Conservation (phyloP, 2,888 invertebrate species). For the Tetragonula carbonaria region DNA sequence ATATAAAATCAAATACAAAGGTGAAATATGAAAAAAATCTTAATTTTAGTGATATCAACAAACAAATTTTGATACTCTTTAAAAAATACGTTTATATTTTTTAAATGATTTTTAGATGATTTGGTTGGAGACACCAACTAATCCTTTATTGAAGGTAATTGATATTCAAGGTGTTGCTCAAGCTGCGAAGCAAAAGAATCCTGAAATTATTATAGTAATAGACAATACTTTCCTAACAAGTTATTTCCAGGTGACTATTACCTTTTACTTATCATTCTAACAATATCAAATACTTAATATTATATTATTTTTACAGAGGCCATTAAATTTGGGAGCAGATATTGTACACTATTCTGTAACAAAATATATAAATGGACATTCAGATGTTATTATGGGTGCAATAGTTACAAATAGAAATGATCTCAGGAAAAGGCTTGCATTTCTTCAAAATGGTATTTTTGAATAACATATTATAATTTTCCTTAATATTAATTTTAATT, state of each 20-base stretch:
- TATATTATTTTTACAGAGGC: slow-evolving; percentile 86
- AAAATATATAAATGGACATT: slow-evolving; percentile 99
- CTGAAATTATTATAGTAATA: slow-evolving; percentile 90
- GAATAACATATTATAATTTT: neutral
- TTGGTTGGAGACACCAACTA: slow-evolving; percentile 99
- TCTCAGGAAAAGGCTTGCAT: slow-evolving; percentile 90
- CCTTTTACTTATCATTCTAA: slow-evolving; percentile 9
- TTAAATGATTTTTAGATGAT: slow-evolving; percentile 90
- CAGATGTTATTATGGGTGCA: slow-evolving; percentile 98
- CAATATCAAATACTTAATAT: neutral
- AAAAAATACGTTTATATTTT: neutral
- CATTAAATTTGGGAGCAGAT: slow-evolving; percentile 96
- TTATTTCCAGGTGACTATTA: slow-evolving; percentile 88
- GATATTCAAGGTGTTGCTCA: slow-evolving; percentile 91
- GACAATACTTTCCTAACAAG: slow-evolving; percentile 98
- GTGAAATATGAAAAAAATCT: slow-evolving; percentile 83
- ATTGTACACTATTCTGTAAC: slow-evolving; percentile 96
- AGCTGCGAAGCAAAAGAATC: slow-evolving; percentile 85
- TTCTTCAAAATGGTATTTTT: slow-evolving; percentile 92
- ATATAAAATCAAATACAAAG: slow-evolving; percentile 93
- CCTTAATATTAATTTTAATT: neutral
- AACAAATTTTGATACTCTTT: neutral
- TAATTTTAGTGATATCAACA: neutral
- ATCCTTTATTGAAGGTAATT: slow-evolving; percentile 95
- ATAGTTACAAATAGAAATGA: slow-evolving; percentile 90